Conservation (phyloP, 1,140 invertebrate genomes). For the Bombus polaris region DNA sequence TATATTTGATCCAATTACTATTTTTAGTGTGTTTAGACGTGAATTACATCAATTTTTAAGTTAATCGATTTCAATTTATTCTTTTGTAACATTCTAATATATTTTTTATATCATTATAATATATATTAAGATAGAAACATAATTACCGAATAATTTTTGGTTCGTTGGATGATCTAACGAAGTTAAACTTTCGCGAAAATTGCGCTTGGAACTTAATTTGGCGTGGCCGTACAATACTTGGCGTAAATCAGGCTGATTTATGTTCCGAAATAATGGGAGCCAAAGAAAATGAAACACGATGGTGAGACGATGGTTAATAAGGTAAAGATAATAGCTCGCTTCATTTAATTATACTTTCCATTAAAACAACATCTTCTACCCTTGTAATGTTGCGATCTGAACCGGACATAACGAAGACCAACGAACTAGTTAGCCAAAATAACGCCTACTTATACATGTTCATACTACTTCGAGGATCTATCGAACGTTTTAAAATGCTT, state of each 20-base stretch:
- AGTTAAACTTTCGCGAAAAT: neutral
- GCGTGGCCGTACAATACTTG: neutral
- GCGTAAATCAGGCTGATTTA: conserved; percentile 7
- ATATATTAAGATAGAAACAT: neutral
- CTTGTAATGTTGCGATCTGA: neutral
- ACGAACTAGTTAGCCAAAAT: neutral
- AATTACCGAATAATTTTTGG: neutral
- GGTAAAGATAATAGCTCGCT: conserved; percentile 23
- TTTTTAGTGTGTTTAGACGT: too few species aligned
- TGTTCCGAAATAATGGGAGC: neutral
- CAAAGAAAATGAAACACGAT: conserved; percentile 12
- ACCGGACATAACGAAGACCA: neutral
- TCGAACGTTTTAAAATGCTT: neutral
- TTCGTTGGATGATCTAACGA: neutral
- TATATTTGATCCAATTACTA: too few species aligned
- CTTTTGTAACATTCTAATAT: rapidly evolving
- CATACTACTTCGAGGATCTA: neutral
- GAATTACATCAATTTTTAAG: neutral
- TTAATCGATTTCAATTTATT: neutral
- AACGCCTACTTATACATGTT: neutral
- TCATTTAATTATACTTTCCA: conserved; percentile 23
- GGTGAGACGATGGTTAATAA: conserved; percentile 6
- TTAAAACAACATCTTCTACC: neutral
- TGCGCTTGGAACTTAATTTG: neutral
- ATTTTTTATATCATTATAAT: neutral